Evolutionary conservation across 2,888 invertebrate species (phyloP).

Genomic region (Mesorhabditis spiculigera): DNA sequence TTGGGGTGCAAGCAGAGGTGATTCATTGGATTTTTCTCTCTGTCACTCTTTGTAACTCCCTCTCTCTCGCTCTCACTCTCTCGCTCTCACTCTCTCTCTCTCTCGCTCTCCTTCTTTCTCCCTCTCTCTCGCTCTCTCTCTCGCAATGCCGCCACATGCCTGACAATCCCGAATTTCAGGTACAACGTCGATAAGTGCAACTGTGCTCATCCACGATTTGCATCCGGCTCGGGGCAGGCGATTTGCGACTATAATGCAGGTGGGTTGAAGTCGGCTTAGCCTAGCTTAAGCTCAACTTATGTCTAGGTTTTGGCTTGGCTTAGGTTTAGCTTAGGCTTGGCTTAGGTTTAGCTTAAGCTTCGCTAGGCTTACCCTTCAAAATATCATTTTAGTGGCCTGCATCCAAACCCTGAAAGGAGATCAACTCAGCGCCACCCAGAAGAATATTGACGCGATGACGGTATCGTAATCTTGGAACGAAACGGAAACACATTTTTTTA

Average conservation of each 20-base stretch:
- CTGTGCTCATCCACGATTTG: slow-evolving; percentile 25
- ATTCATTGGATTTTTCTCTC: too few species aligned
- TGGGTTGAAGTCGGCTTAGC: slow-evolving; percentile 9
- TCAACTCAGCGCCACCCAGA: slow-evolving; percentile 23
- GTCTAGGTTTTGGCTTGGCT: neutral
- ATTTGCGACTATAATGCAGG: slow-evolving; percentile 16
- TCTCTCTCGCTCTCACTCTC: too few species aligned
- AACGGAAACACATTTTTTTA: slow-evolving; percentile 8
- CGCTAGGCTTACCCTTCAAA: neutral
- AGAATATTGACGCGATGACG: slow-evolving; percentile 29
- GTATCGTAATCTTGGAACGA: slow-evolving; percentile 6
- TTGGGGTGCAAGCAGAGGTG: slow-evolving; percentile 33
- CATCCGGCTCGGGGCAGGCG: slow-evolving; percentile 11
- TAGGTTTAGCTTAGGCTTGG: neutral
- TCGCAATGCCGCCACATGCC: too few species aligned
- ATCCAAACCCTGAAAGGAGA: slow-evolving; percentile 29
- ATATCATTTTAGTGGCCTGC: slow-evolving; percentile 28
- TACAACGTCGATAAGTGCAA: slow-evolving; percentile 24
- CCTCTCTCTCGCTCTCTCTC: too few species aligned
- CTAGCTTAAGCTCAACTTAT: too few species aligned
- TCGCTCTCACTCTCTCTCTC: too few species aligned
- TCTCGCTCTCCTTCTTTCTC: too few species aligned
- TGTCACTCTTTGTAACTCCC: too few species aligned
- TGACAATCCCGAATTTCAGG: too few species aligned
- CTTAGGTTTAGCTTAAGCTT: neutral